Percentiles rank a stretch among this genome's conserved stretches.
phyloP scores from a whole-genome alignment of 1,140 invertebrate genomes.

The Teleopsis dalmanni region DNA sequence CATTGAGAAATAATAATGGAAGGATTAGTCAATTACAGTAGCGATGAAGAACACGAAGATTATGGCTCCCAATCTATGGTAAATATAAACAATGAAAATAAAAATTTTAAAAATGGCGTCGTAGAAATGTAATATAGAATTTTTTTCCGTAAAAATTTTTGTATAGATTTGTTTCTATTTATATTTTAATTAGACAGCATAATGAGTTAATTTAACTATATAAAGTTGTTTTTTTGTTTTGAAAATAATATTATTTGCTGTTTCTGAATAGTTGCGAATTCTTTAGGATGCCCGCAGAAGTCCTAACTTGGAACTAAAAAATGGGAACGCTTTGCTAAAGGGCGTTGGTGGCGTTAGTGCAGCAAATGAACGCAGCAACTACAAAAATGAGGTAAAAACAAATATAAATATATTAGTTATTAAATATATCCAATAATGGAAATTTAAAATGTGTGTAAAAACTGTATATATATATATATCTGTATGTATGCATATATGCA shows the following conservation, averaged over 20 bases:
- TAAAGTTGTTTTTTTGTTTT: neutral
- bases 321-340: neutral
- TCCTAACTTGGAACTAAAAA: neutral
- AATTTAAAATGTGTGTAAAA: neutral
- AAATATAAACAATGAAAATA: slow-evolving; percentile 23
- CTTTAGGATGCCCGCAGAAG: slow-evolving; percentile 30
- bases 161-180: slow-evolving; percentile 4
- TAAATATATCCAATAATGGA: neutral
- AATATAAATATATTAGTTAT: neutral
- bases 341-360: neutral
- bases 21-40: slow-evolving; percentile 54
- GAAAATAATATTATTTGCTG: slow-evolving; percentile 43
- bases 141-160: slow-evolving; percentile 12
- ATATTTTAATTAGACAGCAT: neutral
- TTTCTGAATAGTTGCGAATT: slow-evolving; percentile 44
- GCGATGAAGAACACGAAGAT: slow-evolving; percentile 54
- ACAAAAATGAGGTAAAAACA: slow-evolving; percentile 11
- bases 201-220: neutral
- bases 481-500: neutral
- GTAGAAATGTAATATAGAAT: slow-evolving; percentile 7
- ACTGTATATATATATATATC: neutral
- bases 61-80: slow-evolving; percentile 36
- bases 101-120: slow-evolving; percentile 8
- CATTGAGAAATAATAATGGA: too few relatives aligned
- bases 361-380: neutral